Conservation (phyloP, 1,140 invertebrate species). For the Ceratitis capitata region DNA sequence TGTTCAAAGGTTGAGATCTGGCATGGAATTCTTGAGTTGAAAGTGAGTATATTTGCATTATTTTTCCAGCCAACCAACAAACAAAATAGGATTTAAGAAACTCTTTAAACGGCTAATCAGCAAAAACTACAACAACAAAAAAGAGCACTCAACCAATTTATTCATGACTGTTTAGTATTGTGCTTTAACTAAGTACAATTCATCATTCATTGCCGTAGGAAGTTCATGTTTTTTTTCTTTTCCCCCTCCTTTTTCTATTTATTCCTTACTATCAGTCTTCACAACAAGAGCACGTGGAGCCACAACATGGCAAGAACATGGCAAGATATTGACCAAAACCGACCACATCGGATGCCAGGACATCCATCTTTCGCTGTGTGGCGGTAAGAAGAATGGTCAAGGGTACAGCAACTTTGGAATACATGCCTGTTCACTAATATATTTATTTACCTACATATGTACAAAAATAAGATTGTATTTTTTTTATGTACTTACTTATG, state of each 20-base stretch:
- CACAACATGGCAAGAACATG: not conserved
- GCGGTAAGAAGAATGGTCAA: not conserved
- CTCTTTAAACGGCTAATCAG: too few relatives aligned
- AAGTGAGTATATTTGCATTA: too few relatives aligned
- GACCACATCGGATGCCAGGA: not conserved
- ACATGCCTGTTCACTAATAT: not conserved
- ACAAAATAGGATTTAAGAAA: too few relatives aligned
- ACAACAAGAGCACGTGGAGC: not conserved
- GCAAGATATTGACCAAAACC: not conserved
- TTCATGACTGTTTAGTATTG: conserved; percentile 1
- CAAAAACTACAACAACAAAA: not conserved
- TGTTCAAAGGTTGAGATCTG: too few relatives aligned
- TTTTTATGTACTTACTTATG: not conserved
- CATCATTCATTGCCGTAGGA: not conserved
- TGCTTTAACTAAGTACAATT: not conserved
- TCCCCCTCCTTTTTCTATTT: not conserved
- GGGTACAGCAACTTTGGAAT: not conserved
- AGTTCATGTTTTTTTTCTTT: not conserved
- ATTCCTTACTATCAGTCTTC: not conserved
- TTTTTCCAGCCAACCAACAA: too few relatives aligned
- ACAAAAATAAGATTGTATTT: too few relatives aligned
- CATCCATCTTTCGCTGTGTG: not conserved
- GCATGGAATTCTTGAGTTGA: too few relatives aligned
- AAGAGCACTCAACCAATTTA: not conserved
- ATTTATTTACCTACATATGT: not conserved